Evolutionary conservation across 1,140 invertebrate genomes (phyloP), one percentile per base, ranked within the genome.

Genomic region (Drosophila baimaii): DNA sequence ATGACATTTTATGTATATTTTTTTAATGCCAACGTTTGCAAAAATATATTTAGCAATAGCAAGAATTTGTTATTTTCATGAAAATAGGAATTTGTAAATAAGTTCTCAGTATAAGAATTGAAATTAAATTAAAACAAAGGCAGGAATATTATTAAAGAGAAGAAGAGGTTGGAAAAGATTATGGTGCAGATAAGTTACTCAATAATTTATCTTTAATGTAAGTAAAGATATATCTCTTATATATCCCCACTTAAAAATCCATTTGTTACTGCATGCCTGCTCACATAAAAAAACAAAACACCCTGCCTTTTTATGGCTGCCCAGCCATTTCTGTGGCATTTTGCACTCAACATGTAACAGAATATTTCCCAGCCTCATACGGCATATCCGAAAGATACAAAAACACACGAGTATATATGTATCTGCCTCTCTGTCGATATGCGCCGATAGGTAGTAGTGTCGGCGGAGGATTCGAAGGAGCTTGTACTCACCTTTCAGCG

Each of bases 401-500:
- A 71, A 71, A 71, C 35, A 31, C 15, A 46, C 31, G 2, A 5
- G 19, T 21, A 43, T 9, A 23, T 17, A 49, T 17, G 46, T 49
- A 54, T 41, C 39, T 41, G 17, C 51, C 15, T 31, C 46, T 25
- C 25, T 54, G n/a, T 13, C 27, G 44, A 52, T 62, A 54, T 52
- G 49, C 17, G 49, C 17, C 19, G 6, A 19, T 21, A 52, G 31
- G 49, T 3, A n/a, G 17, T 17, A n/a, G n/a, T n/a, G n/a, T n/a
- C n/a, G n/a, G n/a, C 27, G 9, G 23, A 52, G 21, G 27, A 13
- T 13, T 25, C 9, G 0, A 1, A 47, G 15, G 46, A 47, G 23
- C 10, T 17, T 19, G 23, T 25, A 90, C 88, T 81, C 64, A 92
- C 91, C 90, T 91, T 90, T 91, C 64, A 91, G 71, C 47, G 85